Base-by-base conservation (phyloP, 37 sponge, comb jelly and placozoan genomes). In the Diacarnus erythraeanus region DNA sequence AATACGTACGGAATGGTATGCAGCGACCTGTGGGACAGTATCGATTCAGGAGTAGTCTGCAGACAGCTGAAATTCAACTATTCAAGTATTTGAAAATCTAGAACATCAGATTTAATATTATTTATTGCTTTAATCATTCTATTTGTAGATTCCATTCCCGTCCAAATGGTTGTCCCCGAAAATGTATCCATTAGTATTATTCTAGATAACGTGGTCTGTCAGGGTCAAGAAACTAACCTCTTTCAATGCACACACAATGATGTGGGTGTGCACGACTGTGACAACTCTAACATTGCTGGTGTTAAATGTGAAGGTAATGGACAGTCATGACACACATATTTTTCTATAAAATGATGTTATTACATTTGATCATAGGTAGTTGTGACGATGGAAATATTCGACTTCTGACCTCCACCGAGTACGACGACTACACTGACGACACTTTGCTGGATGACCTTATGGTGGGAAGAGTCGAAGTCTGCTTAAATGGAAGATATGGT, bases 41-140 rank as follows among this genome's bases (percentile, higher is more conserved):
- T 33, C 4, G 81, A 87, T 44, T 67, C 87, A 38, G 25, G 27
- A 69, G 87, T 87, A 34, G 87, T 87, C 42, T 87, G 87, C 69
- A 35, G 76, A 75, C 87, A 87, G 76, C 76, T 87, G 21, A 71
- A 71, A 3, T 75, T 75, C 64, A 63, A 57, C 20, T 34, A 35
- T 25, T 31, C 38, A 38, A 26, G 77, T 77, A 59, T 39, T 12
- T 54, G n/a, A n/a, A n/a, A n/a, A n/a, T n/a, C n/a, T n/a, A n/a
- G n/a, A n/a, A n/a, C n/a, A n/a, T n/a, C n/a, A n/a, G n/a, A n/a
- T n/a, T n/a, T n/a, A 47, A 47, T 47, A 47, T 47, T 12, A 12
- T 47, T 6, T 12, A 47, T 6, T 47, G 51, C 6, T 15, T 15
- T 47, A 47, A 15, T 47, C 12, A 6, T 47, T 47, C 6, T 47